These are phyloP conservation scores for Leguminivora glycinivorella DNA, from an alignment of 1,140 invertebrate species.

Conservation along the genomic window DNA sequence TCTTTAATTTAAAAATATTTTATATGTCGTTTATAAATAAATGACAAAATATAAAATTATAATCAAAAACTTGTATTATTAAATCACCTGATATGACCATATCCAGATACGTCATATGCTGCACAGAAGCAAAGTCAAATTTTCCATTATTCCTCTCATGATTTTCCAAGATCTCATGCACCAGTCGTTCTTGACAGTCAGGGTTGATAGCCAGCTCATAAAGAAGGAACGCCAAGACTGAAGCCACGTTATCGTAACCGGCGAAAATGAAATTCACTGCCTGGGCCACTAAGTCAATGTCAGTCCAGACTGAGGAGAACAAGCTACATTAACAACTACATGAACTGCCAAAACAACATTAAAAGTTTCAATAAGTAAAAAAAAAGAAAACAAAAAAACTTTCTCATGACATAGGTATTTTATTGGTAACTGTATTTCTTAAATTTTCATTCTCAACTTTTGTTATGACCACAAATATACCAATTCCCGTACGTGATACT, in stretches of 20 bases:
- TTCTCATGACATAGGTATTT: too few species aligned
- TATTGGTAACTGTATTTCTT: too few species aligned
- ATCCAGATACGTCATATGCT: slow-evolving; percentile 54
- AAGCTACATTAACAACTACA: neutral
- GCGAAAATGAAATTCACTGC: slow-evolving; percentile 69
- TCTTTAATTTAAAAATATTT: too few species aligned
- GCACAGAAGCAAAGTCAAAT: slow-evolving; percentile 51
- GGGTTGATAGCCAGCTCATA: slow-evolving; percentile 81
- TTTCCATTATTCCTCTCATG: slow-evolving; percentile 41
- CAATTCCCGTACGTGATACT: too few species aligned
- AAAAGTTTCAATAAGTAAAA: too few species aligned
- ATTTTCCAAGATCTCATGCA: slow-evolving; percentile 49
- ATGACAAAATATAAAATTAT: too few species aligned
- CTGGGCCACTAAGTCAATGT: slow-evolving; percentile 60
- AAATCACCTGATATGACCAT: slow-evolving; percentile 60
- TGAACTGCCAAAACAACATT: too few species aligned
- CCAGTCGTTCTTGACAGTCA: slow-evolving; percentile 79
- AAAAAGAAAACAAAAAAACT: too few species aligned
- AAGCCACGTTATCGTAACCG: slow-evolving; percentile 83
- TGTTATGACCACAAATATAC: too few species aligned
- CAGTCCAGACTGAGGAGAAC: slow-evolving; percentile 43
- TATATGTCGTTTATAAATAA: too few species aligned
- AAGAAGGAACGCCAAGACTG: slow-evolving; percentile 77
- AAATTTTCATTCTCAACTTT: too few species aligned
- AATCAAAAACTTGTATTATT: neutral